Evolutionary conservation across 2,888 invertebrate genomes (phyloP).

Genomic region (Drosophila lacicola): DNA sequence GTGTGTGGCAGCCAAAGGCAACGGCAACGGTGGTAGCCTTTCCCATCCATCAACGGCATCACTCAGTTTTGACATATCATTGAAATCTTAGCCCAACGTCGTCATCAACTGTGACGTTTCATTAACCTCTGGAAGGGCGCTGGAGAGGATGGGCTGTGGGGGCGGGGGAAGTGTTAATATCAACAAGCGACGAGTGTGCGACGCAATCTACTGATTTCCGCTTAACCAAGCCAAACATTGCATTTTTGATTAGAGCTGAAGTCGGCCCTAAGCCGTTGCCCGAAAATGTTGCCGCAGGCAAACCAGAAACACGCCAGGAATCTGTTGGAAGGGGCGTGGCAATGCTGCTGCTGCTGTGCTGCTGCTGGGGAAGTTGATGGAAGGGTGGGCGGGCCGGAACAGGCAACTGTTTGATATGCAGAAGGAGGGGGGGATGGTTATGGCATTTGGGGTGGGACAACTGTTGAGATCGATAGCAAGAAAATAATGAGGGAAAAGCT

Average conservation of each 20-base stretch:
- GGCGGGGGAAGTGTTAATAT: constrained; percentile 73
- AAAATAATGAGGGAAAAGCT: constrained; percentile 37
- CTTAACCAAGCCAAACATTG: constrained; percentile 82
- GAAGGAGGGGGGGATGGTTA: background rate
- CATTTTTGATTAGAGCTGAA: constrained; percentile 77
- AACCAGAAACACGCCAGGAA: constrained; percentile 38
- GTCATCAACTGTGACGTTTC: constrained; percentile 82
- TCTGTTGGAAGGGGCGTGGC: constrained; percentile 37
- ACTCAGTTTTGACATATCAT: constrained; percentile 83
- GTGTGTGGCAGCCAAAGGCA: constrained; percentile 22
- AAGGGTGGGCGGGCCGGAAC: constrained; percentile 30
- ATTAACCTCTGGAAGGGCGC: constrained; percentile 67
- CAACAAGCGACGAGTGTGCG: constrained; percentile 73
- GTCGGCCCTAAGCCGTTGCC: constrained; percentile 60
- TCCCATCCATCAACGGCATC: constrained; percentile 81
- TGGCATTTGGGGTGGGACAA: constrained; percentile 7
- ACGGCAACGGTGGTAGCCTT: constrained; percentile 36
- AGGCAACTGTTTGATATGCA: constrained; percentile 28
- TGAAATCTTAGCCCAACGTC: constrained; percentile 72
- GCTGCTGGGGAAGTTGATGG: constrained; percentile 21
- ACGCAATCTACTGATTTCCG: constrained; percentile 81
- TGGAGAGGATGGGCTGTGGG: background rate
- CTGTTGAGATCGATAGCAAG: constrained; percentile 43
- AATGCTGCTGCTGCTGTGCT: constrained; percentile 9
- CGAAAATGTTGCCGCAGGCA: constrained; percentile 46